phyloP scores from a whole-genome alignment of 2,888 invertebrate species.

The Dryobotodes eremita region DNA sequence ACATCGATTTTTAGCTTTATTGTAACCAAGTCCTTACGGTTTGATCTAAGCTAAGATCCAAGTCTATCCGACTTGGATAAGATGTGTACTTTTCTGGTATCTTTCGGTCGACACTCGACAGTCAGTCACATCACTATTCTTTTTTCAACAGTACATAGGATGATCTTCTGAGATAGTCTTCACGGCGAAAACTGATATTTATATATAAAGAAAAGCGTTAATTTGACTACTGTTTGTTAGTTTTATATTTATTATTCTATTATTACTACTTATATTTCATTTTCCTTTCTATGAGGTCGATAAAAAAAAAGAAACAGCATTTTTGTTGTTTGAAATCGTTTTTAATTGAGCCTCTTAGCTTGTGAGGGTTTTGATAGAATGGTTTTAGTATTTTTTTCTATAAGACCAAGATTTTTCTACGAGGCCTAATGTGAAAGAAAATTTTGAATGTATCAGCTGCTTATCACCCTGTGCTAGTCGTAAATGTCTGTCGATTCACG shows the following conservation, averaged over 20 bases:
- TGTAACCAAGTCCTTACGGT: not conserved
- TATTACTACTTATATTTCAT: too few species aligned
- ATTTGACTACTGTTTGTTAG: too few species aligned
- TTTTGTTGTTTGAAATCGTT: not conserved
- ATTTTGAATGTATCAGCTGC: not conserved
- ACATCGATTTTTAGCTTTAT: conserved; percentile 2
- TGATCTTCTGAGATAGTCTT: not conserved
- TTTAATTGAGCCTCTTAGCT: not conserved
- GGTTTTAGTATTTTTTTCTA: not conserved
- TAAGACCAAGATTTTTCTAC: not conserved
- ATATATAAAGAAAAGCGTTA: not conserved
- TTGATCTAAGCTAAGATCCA: not conserved
- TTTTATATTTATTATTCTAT: too few species aligned
- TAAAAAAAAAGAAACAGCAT: too few species aligned
- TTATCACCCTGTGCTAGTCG: conserved; percentile 22
- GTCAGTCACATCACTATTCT: not conserved
- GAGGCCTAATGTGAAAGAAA: not conserved
- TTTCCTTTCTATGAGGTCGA: not conserved
- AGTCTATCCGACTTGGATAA: not conserved
- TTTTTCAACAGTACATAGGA: not conserved
- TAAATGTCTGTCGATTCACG: conserved; percentile 36
- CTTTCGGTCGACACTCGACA: not conserved
- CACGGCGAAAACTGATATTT: too few species aligned
- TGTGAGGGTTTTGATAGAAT: not conserved
- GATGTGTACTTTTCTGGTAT: not conserved